Percentiles rank a stretch among this genome's conserved stretches.
phyloP scores from a whole-genome alignment of 2,888 invertebrate genomes.

The Elgonia sp. region DNA sequence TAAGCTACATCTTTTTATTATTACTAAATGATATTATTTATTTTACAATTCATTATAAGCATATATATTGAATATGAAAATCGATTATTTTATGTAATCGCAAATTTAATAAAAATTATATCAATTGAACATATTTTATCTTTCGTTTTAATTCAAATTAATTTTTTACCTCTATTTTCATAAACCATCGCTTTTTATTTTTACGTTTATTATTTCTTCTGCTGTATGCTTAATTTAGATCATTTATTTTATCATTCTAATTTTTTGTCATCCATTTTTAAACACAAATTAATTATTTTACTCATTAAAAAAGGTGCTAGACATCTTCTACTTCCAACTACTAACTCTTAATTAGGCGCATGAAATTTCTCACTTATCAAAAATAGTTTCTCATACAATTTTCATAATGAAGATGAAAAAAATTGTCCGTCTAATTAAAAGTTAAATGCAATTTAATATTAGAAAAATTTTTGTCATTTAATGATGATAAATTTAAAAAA shows the following conservation, averaged over 20 bases:
- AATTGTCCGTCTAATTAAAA: no score
- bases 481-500: no score
- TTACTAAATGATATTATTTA: no score
- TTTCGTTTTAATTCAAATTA: background rate
- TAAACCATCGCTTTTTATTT: background rate
- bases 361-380: no score
- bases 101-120: background rate
- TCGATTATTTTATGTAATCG: background rate
- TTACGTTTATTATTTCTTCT: background rate
- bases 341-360: no score
- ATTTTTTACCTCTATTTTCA: background rate
- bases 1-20: no score
- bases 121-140: background rate
- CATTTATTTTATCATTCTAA: background rate
- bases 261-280: background rate
- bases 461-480: no score
- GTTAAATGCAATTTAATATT: background rate
- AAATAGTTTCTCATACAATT: no score
- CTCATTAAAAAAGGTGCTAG: slow-evolving; percentile 21
- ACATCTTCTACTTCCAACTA: slow-evolving; percentile 26
- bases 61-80: background rate
- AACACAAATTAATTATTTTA: background rate
- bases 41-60: no score
- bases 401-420: no score
- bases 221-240: background rate